Evolutionary conservation across 2,888 invertebrate genomes (phyloP).

Genomic region (Drosophila lacicola): DNA sequence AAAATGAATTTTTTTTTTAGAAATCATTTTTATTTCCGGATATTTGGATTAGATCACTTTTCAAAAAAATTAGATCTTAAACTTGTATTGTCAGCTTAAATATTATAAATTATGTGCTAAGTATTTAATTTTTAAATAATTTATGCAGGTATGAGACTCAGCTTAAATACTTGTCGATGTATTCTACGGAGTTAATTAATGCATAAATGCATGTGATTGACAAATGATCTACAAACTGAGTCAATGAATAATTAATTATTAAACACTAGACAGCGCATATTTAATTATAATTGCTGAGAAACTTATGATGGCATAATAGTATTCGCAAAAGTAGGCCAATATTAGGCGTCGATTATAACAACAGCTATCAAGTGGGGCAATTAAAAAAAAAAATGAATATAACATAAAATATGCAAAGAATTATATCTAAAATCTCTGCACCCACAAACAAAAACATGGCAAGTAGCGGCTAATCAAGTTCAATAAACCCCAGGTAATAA

Average conservation of each 20-base stretch:
- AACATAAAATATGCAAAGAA: background rate
- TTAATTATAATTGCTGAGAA: conserved; percentile 17
- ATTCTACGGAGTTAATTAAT: conserved; percentile 11
- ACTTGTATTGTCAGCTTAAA: background rate
- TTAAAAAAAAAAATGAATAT: conserved; percentile 18
- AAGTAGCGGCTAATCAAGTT: conserved; percentile 47
- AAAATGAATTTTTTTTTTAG: no score
- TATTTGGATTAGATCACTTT: background rate
- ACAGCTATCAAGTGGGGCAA: conserved; percentile 32
- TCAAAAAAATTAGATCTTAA: background rate
- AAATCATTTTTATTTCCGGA: background rate
- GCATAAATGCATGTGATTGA: conserved; percentile 25
- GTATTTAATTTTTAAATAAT: background rate
- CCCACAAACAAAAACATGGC: conserved; percentile 15
- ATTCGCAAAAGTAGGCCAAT: conserved; percentile 44
- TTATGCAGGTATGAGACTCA: conserved; percentile 32
- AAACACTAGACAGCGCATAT: conserved; percentile 2
- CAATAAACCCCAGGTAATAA: conserved; percentile 45
- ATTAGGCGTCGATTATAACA: conserved; percentile 33
- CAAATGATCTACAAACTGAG: conserved; percentile 38
- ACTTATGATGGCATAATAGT: conserved; percentile 22
- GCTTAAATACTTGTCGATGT: conserved; percentile 8
- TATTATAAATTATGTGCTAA: conserved; percentile 15
- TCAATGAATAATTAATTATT: conserved; percentile 33
- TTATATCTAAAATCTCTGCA: conserved; percentile 14